phyloP scores from a whole-genome alignment of 2,888 invertebrate species.

The Pantelozetes paolii region DNA sequence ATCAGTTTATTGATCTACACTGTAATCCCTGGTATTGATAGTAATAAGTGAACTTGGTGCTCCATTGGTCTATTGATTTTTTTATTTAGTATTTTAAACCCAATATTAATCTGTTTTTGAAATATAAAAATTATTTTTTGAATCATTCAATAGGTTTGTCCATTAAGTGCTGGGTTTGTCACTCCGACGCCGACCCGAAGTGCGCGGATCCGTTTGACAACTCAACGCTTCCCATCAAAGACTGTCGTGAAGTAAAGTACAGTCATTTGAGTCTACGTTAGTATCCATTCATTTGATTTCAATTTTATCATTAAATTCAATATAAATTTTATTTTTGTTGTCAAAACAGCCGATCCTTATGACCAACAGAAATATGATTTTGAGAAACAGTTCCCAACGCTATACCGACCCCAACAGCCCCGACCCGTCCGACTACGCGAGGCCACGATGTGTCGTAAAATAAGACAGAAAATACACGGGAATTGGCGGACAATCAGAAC shows the following conservation, averaged over 20 bases:
- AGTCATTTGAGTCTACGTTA: slow-evolving; percentile 62
- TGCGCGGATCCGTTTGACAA: slow-evolving; percentile 91
- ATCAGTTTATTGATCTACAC: no score
- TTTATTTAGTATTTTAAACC: no score
- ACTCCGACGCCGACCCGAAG: slow-evolving; percentile 80
- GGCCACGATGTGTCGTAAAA: slow-evolving; percentile 84
- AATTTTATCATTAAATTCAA: background rate
- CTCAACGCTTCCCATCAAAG: slow-evolving; percentile 75
- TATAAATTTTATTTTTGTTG: background rate
- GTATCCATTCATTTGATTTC: slow-evolving; percentile 51
- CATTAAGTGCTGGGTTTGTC: slow-evolving; percentile 83
- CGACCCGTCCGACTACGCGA: slow-evolving; percentile 49
- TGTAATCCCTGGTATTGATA: no score
- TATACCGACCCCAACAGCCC: background rate
- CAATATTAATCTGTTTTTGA: no score
- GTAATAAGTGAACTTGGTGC: no score
- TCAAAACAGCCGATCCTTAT: background rate
- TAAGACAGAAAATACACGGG: slow-evolving; percentile 82
- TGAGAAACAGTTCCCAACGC: slow-evolving; percentile 1
- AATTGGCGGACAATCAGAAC: slow-evolving; percentile 82
- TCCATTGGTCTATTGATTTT: no score
- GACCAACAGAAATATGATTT: slow-evolving; percentile 1
- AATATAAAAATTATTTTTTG: no score
- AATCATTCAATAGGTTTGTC: slow-evolving; percentile 52
- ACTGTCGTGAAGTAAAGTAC: slow-evolving; percentile 60